These are phyloP conservation scores for Tolypeutes matacus DNA, from an alignment of 2,797 vertebrate genomes.

Conservation along the genomic window DNA sequence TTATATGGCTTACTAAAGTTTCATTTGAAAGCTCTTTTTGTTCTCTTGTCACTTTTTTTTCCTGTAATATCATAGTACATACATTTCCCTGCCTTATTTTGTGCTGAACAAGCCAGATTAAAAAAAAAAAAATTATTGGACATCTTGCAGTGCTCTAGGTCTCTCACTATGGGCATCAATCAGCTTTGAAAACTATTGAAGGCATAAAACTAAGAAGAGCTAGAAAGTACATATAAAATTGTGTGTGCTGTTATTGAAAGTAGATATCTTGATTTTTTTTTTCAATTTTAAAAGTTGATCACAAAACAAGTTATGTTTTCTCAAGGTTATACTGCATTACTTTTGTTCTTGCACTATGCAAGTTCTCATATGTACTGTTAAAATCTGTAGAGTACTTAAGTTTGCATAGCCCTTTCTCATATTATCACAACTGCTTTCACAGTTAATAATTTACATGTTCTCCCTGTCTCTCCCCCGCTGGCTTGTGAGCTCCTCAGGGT, in stretches of 20 bases:
- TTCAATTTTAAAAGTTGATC: neutral
- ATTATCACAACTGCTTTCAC: neutral
- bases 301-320: neutral
- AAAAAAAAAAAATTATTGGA: neutral
- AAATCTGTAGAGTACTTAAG: neutral
- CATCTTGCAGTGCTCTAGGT: conserved; percentile 45
- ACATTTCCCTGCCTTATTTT: conserved; percentile 70
- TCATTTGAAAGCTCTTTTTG: conserved; percentile 55
- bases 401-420: neutral
- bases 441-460: neutral
- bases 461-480: neutral
- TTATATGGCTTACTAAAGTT: conserved; percentile 53
- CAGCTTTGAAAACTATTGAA: conserved; percentile 55
- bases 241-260: neutral
- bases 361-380: neutral
- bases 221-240: conserved; percentile 30
- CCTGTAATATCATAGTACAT: neutral
- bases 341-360: neutral
- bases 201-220: neutral
- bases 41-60: neutral
- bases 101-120: conserved; percentile 50
- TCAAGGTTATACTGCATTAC: neutral
- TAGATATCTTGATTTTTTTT: neutral
- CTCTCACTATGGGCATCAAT: conserved; percentile 12
- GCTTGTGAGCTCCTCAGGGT: neutral